Evolutionary conservation across 2,888 invertebrate species (phyloP).

Genomic region (Oxystoma pomonae): DNA sequence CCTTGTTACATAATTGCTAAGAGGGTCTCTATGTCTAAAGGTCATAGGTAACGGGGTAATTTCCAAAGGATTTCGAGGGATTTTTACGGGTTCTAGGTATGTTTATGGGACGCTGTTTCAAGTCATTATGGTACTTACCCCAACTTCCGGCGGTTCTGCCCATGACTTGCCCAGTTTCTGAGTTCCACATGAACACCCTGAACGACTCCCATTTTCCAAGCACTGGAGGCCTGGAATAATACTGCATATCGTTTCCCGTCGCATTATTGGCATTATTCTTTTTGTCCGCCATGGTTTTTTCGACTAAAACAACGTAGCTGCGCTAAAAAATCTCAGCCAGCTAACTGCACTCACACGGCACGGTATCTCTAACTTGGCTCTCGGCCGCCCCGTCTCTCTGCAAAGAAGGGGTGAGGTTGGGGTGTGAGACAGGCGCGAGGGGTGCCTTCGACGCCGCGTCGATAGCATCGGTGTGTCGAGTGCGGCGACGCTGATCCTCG

Average conservation of each 20-base stretch:
- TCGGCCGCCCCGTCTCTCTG: not conserved
- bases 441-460: not conserved
- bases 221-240: conserved; percentile 75
- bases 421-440: not conserved
- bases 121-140: conserved; percentile 88
- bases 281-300: conserved; percentile 61
- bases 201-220: conserved; percentile 83
- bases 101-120: no score
- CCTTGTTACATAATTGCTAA: no score
- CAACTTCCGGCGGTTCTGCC: conserved; percentile 91
- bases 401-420: not conserved
- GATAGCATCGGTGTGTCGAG: not conserved
- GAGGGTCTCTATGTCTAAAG: no score
- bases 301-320: not conserved
- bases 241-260: conserved; percentile 48
- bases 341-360: not conserved
- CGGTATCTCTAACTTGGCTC: not conserved
- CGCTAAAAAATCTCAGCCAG: not conserved
- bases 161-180: conserved; percentile 86
- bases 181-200: conserved; percentile 84
- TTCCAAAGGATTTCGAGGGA: no score
- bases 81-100: no score
- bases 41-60: no score
- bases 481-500: not conserved
- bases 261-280: conserved; percentile 59